Base-by-base conservation (phyloP, 2,888 invertebrate genomes). In the Zelleria hepariella region DNA sequence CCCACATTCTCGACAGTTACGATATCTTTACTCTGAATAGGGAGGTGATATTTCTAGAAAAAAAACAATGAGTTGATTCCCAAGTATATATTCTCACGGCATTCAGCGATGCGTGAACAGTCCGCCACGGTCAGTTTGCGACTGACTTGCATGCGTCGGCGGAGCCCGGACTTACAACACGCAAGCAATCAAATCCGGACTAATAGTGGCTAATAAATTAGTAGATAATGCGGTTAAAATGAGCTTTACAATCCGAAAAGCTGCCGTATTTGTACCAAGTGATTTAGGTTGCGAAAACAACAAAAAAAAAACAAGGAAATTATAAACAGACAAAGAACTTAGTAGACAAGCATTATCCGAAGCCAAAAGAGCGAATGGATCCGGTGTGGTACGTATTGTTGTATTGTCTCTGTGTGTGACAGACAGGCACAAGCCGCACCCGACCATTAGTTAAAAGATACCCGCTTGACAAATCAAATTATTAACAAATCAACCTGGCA, bases 1-100 rank as follows among this genome's bases (percentile, higher is more conserved):
- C n/a, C n/a, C n/a, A n/a, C n/a, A 5, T 32, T 10, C 7, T 10
- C 4, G 7, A 32, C 4, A 32, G 5, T 15, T 42, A 42, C 10
- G 32, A 42, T 42, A n/a, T n/a, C n/a, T 42, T 42, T 42, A 42
- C 32, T 32, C 7, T 3, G 32, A 42, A 42, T 42, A 10, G 70
- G 69, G 71, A 65, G 20, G 48, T 49, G 18, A 20, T 20, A 49
- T 49, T 1, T 18, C n/a, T n/a, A 49, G 18, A 49, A 20, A 5
- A 49, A 49, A 49, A 49, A 49, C 49, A 49, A 49, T 49, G 10
- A n/a, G 21, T 49, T 25, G 24, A 57, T 47, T 47, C 32, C 57
- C 23, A n/a, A 49, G 71, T 74, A 75, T 77, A 75, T 80, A 71
- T 84, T 87, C 87, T 77, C 87, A 88, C 87, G 85, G 68, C 64